These are phyloP conservation scores for Fistularia tabacaria DNA, from an alignment of 2,797 vertebrate genomes.

Conservation along the genomic window DNA sequence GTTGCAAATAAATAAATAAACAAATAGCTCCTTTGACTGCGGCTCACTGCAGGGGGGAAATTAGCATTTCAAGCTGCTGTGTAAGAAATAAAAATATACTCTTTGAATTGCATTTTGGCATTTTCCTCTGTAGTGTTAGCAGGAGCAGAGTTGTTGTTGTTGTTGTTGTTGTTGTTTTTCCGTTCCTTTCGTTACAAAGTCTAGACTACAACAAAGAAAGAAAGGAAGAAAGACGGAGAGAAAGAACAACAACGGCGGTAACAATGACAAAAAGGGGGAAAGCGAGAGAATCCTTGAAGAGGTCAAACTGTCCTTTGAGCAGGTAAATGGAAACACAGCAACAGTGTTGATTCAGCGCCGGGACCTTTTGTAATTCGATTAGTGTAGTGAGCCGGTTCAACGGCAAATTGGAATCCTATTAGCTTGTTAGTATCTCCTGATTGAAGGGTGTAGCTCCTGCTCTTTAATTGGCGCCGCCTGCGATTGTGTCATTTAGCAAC, in stretches of 20 bases:
- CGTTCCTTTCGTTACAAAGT: too few species aligned
- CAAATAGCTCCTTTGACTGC: too few species aligned
- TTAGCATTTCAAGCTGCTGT: too few species aligned
- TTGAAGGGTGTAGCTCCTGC: constrained; percentile 39
- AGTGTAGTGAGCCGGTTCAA: constrained; percentile 18
- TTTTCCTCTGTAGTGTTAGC: too few species aligned
- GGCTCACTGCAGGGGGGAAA: too few species aligned
- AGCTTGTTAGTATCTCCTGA: constrained; percentile 47
- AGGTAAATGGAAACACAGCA: constrained; percentile 17
- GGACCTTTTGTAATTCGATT: constrained; percentile 16
- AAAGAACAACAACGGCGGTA: neutral
- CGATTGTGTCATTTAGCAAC: constrained; percentile 41
- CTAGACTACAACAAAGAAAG: too few species aligned
- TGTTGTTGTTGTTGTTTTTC: too few species aligned
- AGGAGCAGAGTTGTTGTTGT: too few species aligned
- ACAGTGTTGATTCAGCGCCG: constrained; percentile 15
- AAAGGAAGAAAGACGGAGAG: neutral
- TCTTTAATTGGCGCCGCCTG: constrained; percentile 37
- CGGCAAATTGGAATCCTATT: constrained; percentile 33
- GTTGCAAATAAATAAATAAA: too few species aligned
- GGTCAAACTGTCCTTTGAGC: constrained; percentile 12
- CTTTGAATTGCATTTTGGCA: too few species aligned
- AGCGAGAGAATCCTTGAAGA: neutral
- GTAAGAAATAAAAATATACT: too few species aligned
- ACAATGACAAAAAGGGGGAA: neutral